Base-by-base conservation (phyloP, 2,797 vertebrate genomes). In the Nyctalus aviator region DNA sequence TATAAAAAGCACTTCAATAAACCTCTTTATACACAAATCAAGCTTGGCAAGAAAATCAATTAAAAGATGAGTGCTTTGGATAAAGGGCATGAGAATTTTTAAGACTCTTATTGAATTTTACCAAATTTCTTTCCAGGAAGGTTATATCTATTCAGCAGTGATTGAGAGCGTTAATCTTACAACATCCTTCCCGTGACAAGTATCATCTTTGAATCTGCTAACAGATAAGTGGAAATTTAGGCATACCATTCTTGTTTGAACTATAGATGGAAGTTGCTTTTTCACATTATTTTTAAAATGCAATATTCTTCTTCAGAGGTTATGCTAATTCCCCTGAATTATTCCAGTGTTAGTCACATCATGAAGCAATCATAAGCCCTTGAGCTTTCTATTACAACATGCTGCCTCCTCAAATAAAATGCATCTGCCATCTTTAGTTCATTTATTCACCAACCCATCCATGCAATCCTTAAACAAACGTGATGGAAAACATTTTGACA, bases 171-270 rank as follows among this genome's bases (percentile, higher is more conserved):
- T 48, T 94, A 88, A 44, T 76, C n/a, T 95, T 68, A 83, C 4
- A 30, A 77, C 23, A 72, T 41, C 46, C 48, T 86, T 41, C 83
- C 41, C 15, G 21, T 84, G 69, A 84, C 20, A n/a, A 46, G 44
- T 72, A 66, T 66, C 88, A 71, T 59, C 59, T 66, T 91, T 94
- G 81, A 84, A 94, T 94, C 83, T 86, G 66, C 75, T 92, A 94
- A 90, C 17, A 30, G 50, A 66, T 75, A 72, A n/a, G 53, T 88
- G 92, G 94, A 88, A 95, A 95, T 88, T 57, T 84, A 90, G 88
- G 48, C 90, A 91, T 55, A 66, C 50, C 53, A 23, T 82, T 93
- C 64, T 94, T 90, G 15, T 77, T 96, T 92, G 83, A 88, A 88
- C 48, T 85, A 95, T 10, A 93, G 71, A 88, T 72, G 83, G 27